These are phyloP conservation scores for Xylophagus ater DNA, from an alignment of 2,888 invertebrate genomes.

Conservation along the genomic window DNA sequence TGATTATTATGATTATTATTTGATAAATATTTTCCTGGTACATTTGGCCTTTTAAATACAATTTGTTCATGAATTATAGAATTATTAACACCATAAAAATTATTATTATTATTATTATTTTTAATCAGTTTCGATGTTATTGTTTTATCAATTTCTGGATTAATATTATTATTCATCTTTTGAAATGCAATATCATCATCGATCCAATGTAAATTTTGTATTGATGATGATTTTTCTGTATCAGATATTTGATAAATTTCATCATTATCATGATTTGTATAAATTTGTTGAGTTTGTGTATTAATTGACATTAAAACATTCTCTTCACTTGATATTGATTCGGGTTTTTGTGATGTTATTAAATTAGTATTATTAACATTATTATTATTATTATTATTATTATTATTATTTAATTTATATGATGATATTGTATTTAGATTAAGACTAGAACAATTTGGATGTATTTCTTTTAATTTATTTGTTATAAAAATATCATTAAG, in stretches of 20 bases:
- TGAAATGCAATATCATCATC: conserved; percentile 25
- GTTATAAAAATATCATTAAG: no score
- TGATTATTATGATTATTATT: background rate
- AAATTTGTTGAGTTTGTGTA: conserved; percentile 7
- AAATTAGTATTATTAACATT: no score
- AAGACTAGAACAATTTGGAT: no score
- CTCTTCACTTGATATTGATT: no score
- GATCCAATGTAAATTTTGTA: conserved; percentile 17
- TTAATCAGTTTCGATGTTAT: conserved; percentile 8
- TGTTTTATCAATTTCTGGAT: conserved; percentile 24
- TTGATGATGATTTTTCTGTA: conserved; percentile 15
- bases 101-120: background rate
- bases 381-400: no score
- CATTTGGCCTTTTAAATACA: conserved; percentile 9
- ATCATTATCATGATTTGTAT: no score
- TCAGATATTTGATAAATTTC: no score
- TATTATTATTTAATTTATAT: no score
- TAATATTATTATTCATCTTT: conserved; percentile 13
- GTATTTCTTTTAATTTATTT: no score
- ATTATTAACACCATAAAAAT: background rate
- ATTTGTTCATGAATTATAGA: background rate
- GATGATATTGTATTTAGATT: no score
- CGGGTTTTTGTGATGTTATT: no score
- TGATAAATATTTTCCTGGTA: conserved; percentile 9
- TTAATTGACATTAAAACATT: conserved; percentile 8